Percentiles rank a stretch among this genome's conserved stretches.
These are phyloP conservation scores for Drosophila eugracilis DNA, from an alignment of 1,140 invertebrate species.

Conservation along the genomic window DNA sequence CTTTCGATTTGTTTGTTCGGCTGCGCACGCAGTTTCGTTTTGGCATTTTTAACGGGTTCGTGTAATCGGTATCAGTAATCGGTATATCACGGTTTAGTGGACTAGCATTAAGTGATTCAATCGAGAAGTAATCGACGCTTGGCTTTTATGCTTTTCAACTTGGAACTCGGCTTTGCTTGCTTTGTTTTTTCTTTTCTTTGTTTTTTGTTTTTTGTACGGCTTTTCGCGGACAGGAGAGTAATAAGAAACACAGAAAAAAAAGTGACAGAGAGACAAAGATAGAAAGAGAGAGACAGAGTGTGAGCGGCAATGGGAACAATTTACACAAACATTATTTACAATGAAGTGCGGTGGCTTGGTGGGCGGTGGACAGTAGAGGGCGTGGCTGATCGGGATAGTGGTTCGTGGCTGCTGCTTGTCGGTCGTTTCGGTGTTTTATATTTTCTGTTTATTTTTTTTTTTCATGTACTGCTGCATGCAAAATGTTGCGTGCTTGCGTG, in stretches of 20 bases:
- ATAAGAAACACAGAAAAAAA: conserved; percentile 20
- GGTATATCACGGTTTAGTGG: conserved; percentile 49
- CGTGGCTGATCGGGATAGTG: conserved; percentile 27
- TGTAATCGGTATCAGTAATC: conserved; percentile 39
- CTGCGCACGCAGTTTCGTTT: conserved; percentile 34
- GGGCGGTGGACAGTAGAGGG: conserved; percentile 14
- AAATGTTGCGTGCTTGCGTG: conserved; percentile 42
- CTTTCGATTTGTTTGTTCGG: conserved; percentile 48
- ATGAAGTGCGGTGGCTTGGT: conserved; percentile 57
- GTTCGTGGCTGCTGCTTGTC: conserved; percentile 62
- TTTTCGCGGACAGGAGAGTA: conserved; percentile 32
- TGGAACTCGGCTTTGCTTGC: conserved; percentile 31
- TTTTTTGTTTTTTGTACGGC: conserved; percentile 6
- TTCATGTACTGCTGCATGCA: conserved; percentile 38
- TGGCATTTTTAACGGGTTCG: conserved; percentile 24
- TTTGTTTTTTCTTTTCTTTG: conserved; percentile 17
- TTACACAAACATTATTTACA: conserved; percentile 71
- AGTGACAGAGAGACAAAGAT: conserved; percentile 30
- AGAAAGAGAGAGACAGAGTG: conserved; percentile 30
- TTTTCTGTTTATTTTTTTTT: conserved; percentile 6
- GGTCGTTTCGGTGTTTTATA: conserved; percentile 17
- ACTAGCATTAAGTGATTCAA: conserved; percentile 44
- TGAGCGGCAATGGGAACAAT: conserved; percentile 34
- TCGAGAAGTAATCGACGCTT: conserved; percentile 72
- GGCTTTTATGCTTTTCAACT: conserved; percentile 74